These are phyloP conservation scores for Chauna torquata DNA, from an alignment of 2,113 vertebrate species.

Conservation along the genomic window DNA sequence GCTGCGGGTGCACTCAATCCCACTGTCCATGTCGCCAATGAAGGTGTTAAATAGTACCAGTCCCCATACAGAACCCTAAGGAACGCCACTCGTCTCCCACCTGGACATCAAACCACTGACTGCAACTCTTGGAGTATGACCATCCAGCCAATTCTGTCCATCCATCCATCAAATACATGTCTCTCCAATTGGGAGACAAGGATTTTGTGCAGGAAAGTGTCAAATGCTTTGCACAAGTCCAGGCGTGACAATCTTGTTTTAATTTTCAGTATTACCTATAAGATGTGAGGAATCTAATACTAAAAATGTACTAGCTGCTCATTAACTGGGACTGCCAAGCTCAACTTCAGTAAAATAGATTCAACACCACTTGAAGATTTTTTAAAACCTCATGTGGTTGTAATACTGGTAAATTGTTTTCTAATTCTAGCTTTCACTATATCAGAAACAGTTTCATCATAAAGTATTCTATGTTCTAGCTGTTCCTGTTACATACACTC, in stretches of 20 bases:
- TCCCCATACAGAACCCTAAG: too few relatives aligned
- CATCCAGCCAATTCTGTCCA: not conserved
- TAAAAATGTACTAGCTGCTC: not conserved
- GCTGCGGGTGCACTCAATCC: too few relatives aligned
- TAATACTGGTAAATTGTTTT: not conserved
- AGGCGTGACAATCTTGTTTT: too few relatives aligned
- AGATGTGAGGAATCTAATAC: not conserved
- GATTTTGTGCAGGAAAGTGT: too few relatives aligned
- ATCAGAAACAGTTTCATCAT: not conserved
- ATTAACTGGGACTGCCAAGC: not conserved
- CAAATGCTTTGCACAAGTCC: too few relatives aligned
- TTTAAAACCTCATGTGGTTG: not conserved
- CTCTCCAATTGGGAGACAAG: too few relatives aligned
- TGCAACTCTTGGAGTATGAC: not conserved
- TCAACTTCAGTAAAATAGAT: not conserved
- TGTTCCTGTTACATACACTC: not conserved
- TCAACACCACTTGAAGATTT: not conserved
- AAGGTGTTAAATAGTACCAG: too few relatives aligned
- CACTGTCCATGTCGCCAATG: too few relatives aligned
- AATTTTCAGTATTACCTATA: not conserved
- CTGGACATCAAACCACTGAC: not conserved
- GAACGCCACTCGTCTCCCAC: too few relatives aligned
- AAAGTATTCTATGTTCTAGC: not conserved
- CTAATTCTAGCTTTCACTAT: not conserved
- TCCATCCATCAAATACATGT: not conserved